These are phyloP conservation scores for Cheilosia scutellata DNA, from an alignment of 2,888 invertebrate species.

Conservation along the genomic window DNA sequence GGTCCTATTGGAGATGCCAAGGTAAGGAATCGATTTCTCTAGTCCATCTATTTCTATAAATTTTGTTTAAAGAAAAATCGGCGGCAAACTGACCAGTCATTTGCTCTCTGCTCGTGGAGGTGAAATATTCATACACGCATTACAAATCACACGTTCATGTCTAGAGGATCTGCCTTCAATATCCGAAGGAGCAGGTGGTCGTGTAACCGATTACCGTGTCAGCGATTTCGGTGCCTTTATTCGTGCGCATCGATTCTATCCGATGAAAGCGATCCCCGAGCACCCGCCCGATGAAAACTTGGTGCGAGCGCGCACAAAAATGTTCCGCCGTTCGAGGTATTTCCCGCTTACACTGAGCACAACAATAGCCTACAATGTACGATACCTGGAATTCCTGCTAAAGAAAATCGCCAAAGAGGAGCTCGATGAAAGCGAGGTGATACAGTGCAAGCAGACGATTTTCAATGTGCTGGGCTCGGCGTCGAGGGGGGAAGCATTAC, in stretches of 20 bases:
- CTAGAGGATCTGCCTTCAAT: conserved; percentile 98
- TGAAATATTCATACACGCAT: conserved; percentile 97
- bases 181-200: conserved; percentile 96
- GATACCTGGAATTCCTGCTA: conserved; percentile 92
- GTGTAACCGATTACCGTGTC: conserved; percentile 95
- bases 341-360: conserved; percentile 95
- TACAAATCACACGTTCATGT: conserved; percentile 93
- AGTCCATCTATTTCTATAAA: background rate
- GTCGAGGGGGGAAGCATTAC: conserved; percentile 92
- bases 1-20: conserved; percentile 95
- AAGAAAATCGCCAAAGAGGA: conserved; percentile 92
- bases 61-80: conserved; percentile 86
- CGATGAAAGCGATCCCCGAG: conserved; percentile 86
- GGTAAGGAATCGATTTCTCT: conserved; percentile 80
- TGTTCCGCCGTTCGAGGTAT: conserved; percentile 92
- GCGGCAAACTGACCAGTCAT: conserved; percentile 95
- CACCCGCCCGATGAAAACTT: conserved; percentile 82
- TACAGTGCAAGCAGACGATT: conserved; percentile 94
- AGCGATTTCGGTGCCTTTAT: conserved; percentile 95
- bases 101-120: conserved; percentile 97
- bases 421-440: conserved; percentile 93
- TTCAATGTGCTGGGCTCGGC: conserved; percentile 92
- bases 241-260: conserved; percentile 92
- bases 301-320: conserved; percentile 87
- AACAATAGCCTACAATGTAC: conserved; percentile 93